A percentile compares a stretch with the other conserved stretches of the same genome.
phyloP scores from a whole-genome alignment of 2,888 invertebrate genomes.

The Petrolisthes cinctipes region DNA sequence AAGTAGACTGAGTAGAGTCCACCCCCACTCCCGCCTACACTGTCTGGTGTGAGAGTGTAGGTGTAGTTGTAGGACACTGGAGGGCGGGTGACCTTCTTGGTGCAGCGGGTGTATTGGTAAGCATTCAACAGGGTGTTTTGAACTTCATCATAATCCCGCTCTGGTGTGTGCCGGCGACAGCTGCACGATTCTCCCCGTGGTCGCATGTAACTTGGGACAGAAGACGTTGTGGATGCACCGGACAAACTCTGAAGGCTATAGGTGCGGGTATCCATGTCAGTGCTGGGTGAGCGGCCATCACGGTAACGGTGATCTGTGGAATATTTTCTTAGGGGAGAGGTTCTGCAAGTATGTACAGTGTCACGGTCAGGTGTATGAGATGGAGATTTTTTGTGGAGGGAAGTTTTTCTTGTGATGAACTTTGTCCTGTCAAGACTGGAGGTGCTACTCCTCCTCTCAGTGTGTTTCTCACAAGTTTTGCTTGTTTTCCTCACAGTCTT shows the following conservation, averaged over 20 bases:
- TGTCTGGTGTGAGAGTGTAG: constrained; percentile 40
- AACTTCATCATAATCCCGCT: constrained; percentile 47
- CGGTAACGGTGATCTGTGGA: constrained; percentile 19
- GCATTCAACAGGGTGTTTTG: constrained; percentile 55
- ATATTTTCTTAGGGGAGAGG: constrained; percentile 21
- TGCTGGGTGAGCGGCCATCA: constrained; percentile 7
- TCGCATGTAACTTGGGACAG: constrained; percentile 63
- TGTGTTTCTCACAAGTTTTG: not conserved
- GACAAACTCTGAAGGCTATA: constrained; percentile 55
- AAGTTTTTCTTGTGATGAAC: not conserved
- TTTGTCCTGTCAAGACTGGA: constrained; percentile 25
- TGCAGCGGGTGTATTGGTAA: constrained; percentile 61
- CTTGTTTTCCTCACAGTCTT: constrained; percentile 20
- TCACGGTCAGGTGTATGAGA: constrained; percentile 35
- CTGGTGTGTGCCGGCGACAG: constrained; percentile 60
- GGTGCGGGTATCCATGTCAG: constrained; percentile 39
- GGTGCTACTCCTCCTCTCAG: constrained; percentile 18
- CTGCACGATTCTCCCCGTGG: constrained; percentile 52
- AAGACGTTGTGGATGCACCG: constrained; percentile 53
- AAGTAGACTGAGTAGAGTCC: constrained; percentile 60
- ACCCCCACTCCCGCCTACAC: constrained; percentile 43
- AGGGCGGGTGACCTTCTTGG: constrained; percentile 48
- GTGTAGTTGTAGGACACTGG: constrained; percentile 52
- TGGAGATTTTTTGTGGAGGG: constrained; percentile 11
- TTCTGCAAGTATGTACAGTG: not conserved